Base-by-base conservation (phyloP, 2,888 invertebrate genomes). In the Rosalia funebris region DNA sequence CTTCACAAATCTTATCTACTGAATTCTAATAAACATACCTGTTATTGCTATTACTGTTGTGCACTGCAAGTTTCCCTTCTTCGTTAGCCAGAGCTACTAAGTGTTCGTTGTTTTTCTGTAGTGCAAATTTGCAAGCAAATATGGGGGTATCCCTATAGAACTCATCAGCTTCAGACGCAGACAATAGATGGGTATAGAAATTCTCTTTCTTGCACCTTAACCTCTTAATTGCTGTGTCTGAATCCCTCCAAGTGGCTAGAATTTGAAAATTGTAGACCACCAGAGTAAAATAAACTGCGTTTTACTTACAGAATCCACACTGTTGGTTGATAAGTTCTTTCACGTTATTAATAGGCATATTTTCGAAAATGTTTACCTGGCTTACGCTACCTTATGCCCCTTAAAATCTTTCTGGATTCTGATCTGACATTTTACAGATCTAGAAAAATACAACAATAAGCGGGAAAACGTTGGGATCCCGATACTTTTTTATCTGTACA, bases 71-170 rank as follows among this genome's bases (percentile, higher is more conserved):
- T 71, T 85, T 87, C 15, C 95, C 95, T 82, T 93, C 92, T 82
- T 95, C 95, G 78, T 94, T 93, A 4, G 93, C 93, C 54, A 95
- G 84, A 7, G 92, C 93, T 42, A 95, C 79, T 17, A 92, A 84
- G 74, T 93, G 87, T 73, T 90, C 87, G 25, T 74, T 69, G 62
- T 71, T 71, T 65, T 64, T 48, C 54, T 77, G 75, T 53, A 88
- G 88, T 9, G 91, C 88, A 79, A 92, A 93, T 76, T 91, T 90
- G 60, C 91, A 91, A 0, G 92, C 91, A 77, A 92, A 93, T 72
- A 93, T 89, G 32, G 92, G 92, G 0, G 90, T 89, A 66, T 89
- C 89, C 42, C 61, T 57, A 32, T 53, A 56, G 14, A 62, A 59
- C 4, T 65, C 85, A 0, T 83, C 79, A 5, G 83, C 82, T 10